Percentiles rank a stretch among this genome's conserved stretches.
These are phyloP conservation scores for Thripadectes ignobilis DNA, from an alignment of 2,797 vertebrate genomes.

Conservation along the genomic window DNA sequence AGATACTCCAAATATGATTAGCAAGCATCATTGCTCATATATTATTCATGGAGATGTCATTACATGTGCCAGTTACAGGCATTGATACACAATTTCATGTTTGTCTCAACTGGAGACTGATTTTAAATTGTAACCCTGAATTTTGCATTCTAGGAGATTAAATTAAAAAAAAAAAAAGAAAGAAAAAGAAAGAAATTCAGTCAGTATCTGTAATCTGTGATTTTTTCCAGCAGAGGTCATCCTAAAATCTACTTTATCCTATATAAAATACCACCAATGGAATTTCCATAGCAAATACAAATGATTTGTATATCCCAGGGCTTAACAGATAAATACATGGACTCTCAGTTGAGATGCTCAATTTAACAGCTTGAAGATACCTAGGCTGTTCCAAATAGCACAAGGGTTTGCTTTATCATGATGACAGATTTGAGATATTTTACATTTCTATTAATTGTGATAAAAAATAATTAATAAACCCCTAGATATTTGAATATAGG, in stretches of 20 bases:
- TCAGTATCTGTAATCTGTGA: not conserved
- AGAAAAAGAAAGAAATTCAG: not conserved
- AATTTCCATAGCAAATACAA: not conserved
- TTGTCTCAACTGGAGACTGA: not conserved
- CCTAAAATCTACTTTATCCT: not conserved
- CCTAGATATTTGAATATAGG: not conserved
- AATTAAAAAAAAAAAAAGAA: not conserved
- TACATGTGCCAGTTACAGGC: not conserved
- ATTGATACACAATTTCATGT: not conserved
- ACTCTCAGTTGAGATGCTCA: not conserved
- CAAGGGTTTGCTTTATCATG: not conserved
- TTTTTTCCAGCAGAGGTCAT: not conserved
- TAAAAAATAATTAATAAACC: not conserved
- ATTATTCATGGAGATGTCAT: not conserved
- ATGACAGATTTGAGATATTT: not conserved
- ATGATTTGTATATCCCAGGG: not conserved
- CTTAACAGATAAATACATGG: not conserved
- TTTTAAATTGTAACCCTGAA: not conserved
- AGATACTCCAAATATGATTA: conserved; percentile 5
- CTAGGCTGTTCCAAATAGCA: not conserved
- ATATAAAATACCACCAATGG: not conserved
- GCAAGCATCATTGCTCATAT: not conserved
- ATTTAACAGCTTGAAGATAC: not conserved
- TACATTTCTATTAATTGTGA: not conserved
- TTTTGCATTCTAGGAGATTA: not conserved